Base-by-base conservation (phyloP, 2,888 invertebrate genomes). In the Chalcosyrphus nemorum region DNA sequence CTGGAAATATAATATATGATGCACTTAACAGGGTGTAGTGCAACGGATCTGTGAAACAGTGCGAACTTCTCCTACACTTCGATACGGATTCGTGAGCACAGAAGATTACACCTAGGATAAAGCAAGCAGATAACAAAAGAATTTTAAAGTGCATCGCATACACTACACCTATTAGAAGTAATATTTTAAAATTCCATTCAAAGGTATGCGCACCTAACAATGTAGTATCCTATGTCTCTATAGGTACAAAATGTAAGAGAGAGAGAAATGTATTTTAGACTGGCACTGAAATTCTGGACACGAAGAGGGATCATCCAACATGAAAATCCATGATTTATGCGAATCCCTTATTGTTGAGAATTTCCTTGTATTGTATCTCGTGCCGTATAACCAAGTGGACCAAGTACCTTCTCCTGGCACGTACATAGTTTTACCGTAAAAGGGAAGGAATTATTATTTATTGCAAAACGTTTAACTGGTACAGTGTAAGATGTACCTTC, bases 271-370 rank as follows among this genome's bases (percentile, higher is more conserved):
- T 6, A 5, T 7, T 15, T 11, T 17, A 54, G 32, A 52, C 47
- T 57, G 35, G 32, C 43, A 27, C 52, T 52, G 21, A 27, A 61
- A 77, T 68, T 77, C 82, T 82, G 77, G 72, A 82, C 82, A 82
- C 61, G 72, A 77, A 82, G 47, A 45, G 21, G 68, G 77, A 77
- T 82, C 68, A 82, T 54, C 77, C 68, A 82, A 82, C 77, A 82
- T 15, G 72, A 82, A 77, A 82, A 68, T 82, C 82, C 81, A 68
- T 82, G 77, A 82, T 82, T 82, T 82, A 82, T 82, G 77, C 72
- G 66, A 68, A 72, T 72, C 61, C 77, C 74, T 77, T 82, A 72
- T 82, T 72, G 82, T 72, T 61, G 35, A 68, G 41, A 66, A 68
- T 72, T 66, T 50, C 61, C 29, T n/a, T n/a, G n/a, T 47, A 41